Percentiles rank a stretch among this genome's conserved stretches.
Conservation (phyloP, 2,113 vertebrate species). For the Festucalex cinctus region DNA sequence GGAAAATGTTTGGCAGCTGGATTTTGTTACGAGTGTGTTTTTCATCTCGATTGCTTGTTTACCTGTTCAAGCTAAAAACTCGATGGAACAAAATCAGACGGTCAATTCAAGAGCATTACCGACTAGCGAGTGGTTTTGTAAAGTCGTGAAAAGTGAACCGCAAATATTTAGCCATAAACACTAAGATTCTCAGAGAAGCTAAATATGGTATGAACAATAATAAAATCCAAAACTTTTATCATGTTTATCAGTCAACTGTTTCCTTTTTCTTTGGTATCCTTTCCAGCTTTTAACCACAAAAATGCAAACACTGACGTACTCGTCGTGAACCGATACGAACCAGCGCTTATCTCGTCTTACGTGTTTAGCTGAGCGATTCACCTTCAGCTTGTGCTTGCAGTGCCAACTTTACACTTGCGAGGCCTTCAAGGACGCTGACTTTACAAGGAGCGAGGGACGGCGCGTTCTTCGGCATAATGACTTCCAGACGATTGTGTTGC, state of each 20-base stretch:
- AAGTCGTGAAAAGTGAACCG: too few relatives aligned
- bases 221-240: too few relatives aligned
- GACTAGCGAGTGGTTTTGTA: too few relatives aligned
- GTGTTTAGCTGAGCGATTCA: not conserved
- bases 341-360: not conserved
- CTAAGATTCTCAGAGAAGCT: too few relatives aligned
- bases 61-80: not conserved
- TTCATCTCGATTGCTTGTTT: not conserved
- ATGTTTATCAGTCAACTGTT: too few relatives aligned
- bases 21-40: not conserved
- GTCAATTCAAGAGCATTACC: too few relatives aligned
- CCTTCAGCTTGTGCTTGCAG: not conserved
- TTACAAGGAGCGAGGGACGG: conserved; percentile 22
- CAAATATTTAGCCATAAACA: too few relatives aligned
- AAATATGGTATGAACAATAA: too few relatives aligned
- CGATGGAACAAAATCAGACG: not conserved
- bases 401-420: not conserved
- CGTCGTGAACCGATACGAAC: not conserved
- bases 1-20: not conserved
- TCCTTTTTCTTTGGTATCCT: too few relatives aligned
- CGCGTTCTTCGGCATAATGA: conserved; percentile 50
- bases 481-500: conserved; percentile 51
- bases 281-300: not conserved
- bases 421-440: conserved; percentile 33
- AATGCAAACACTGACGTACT: not conserved